Conservation (phyloP, 2,888 invertebrate species). For the Andricus quercusramuli region DNA sequence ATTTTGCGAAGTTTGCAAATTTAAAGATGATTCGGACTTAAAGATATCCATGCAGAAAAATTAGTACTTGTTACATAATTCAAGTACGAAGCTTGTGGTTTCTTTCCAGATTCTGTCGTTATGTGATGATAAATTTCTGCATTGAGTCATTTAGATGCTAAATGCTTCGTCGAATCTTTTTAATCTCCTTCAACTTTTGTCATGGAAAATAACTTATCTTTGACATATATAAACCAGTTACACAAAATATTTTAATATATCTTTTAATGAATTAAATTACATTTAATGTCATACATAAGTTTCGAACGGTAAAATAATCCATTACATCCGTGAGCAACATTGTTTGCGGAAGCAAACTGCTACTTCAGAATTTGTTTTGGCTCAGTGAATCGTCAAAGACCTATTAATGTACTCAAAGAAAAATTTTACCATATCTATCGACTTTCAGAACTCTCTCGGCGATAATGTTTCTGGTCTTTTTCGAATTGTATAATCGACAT, state of each 20-base stretch:
- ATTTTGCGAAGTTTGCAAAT: neutral
- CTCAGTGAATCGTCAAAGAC: neutral
- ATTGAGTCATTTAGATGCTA: neutral
- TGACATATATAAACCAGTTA: neutral
- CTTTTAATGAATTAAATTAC: neutral
- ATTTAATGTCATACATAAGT: neutral
- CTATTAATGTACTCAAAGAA: neutral
- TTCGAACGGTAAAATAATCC: neutral
- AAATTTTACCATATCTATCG: neutral
- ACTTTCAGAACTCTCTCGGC: neutral
- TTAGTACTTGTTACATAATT: neutral
- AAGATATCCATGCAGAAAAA: neutral
- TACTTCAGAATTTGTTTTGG: neutral
- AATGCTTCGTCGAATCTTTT: slow-evolving; percentile 5
- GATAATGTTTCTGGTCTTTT: slow-evolving; percentile 10
- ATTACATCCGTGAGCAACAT: neutral
- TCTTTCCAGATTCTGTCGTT: neutral
- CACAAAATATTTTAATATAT: neutral
- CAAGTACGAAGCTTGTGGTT: neutral
- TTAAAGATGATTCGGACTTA: neutral
- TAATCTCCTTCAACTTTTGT: neutral
- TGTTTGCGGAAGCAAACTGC: neutral
- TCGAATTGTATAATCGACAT: neutral
- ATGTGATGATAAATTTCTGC: neutral
- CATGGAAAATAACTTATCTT: neutral